Evolutionary conservation across 1,140 invertebrate genomes (phyloP).

Genomic region (Aporrectodea caliginosa): DNA sequence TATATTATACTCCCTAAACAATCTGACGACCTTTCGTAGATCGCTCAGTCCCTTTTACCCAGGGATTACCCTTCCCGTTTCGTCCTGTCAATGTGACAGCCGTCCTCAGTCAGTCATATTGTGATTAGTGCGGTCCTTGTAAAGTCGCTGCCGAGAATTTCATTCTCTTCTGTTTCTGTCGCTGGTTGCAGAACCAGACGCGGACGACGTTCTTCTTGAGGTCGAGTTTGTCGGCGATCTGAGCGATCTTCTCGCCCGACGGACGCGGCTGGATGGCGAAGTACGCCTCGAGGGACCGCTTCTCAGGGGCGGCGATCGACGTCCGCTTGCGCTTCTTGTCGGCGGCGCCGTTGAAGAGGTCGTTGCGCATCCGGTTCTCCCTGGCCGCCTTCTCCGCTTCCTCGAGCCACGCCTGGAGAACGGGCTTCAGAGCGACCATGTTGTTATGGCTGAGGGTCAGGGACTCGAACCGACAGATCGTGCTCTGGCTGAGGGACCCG

Average conservation of each 20-base stretch:
- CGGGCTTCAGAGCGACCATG: constrained; percentile 99
- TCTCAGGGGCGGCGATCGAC: constrained; percentile 98
- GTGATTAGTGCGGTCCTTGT: constrained; percentile 23
- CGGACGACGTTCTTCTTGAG: constrained; percentile 99
- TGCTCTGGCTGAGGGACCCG: constrained; percentile 94
- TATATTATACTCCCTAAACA: no score
- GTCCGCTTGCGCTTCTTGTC: constrained; percentile 99
- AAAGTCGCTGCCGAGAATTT: constrained; percentile 70
- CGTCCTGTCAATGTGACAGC: no score
- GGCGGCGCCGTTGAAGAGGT: constrained; percentile 19
- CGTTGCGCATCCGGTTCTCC: constrained; percentile 43
- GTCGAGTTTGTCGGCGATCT: constrained; percentile 98
- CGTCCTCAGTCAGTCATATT: no score
- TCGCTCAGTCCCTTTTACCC: no score
- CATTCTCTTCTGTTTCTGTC: constrained; percentile 98
- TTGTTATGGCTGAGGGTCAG: constrained; percentile 98
- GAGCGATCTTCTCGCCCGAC: constrained; percentile 97
- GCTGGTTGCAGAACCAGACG: constrained; percentile 99
- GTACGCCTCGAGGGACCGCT: constrained; percentile 94
- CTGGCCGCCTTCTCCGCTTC: constrained; percentile 72
- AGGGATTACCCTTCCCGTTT: no score
- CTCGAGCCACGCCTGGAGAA: constrained; percentile 97
- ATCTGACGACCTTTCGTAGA: no score
- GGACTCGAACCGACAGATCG: constrained; percentile 93
- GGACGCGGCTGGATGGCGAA: constrained; percentile 97